phyloP scores from a whole-genome alignment of 2,888 invertebrate genomes.

The Poecilobothrus nobilitatus region DNA sequence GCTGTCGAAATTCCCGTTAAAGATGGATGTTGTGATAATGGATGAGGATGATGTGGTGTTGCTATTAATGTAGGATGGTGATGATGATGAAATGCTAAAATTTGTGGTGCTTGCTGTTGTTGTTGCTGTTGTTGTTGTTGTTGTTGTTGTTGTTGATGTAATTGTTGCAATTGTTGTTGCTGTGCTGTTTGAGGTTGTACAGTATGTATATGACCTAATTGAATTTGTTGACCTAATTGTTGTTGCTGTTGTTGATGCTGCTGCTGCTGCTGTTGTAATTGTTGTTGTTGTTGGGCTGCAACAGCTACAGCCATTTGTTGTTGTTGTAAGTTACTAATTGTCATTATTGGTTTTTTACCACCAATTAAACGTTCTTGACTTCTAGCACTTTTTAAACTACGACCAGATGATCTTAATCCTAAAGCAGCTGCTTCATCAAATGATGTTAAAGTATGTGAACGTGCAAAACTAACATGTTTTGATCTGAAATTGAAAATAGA shows the following conservation, averaged over 20 bases:
- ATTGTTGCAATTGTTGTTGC: slow-evolving; percentile 2
- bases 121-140: slow-evolving; percentile 10
- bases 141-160: not conserved
- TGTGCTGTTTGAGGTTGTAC: slow-evolving; percentile 11
- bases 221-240: slow-evolving; percentile 13
- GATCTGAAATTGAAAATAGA: slow-evolving; percentile 47
- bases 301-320: slow-evolving; percentile 42
- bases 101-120: slow-evolving; percentile 21
- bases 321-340: slow-evolving; percentile 29
- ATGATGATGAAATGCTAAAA: slow-evolving; percentile 30
- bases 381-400: slow-evolving; percentile 42
- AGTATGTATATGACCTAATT: slow-evolving; percentile 14
- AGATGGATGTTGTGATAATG: slow-evolving; percentile 11
- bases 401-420: slow-evolving; percentile 43
- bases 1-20: not conserved
- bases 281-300: slow-evolving; percentile 13
- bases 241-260: slow-evolving; percentile 16
- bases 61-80: slow-evolving; percentile 20
- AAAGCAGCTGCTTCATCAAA: slow-evolving; percentile 62
- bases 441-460: slow-evolving; percentile 78
- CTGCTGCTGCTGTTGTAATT: slow-evolving; percentile 14
- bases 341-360: slow-evolving; percentile 53
- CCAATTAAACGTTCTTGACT: slow-evolving; percentile 68
- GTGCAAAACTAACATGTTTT: slow-evolving; percentile 85
- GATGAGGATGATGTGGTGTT: slow-evolving; percentile 22